Evolutionary conservation across 2,888 invertebrate species (phyloP), one percentile per base, ranked within the genome.

Genomic region (Lymantria dispar): DNA sequence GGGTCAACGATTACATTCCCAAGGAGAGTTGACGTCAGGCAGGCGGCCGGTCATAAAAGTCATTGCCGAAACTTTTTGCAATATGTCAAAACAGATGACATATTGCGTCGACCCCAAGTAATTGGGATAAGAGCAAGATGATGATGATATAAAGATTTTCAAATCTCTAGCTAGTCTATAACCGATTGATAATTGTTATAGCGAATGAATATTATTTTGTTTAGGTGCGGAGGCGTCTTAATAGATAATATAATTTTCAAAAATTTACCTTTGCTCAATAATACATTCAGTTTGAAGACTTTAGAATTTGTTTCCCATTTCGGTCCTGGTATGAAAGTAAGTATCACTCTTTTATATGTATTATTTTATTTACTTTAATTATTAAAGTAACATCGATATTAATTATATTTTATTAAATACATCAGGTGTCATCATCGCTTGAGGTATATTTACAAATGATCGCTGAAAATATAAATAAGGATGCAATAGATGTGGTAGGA

Each of bases 151-250:
- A n/a, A n/a, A n/a, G n/a, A n/a, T n/a, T n/a, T 10, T 38, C 2
- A 38, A 2, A 12, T 38, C 8, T 12, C n/a, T 38, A 33, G 10
- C 5, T 33, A n/a, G n/a, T n/a, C n/a, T n/a, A n/a, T n/a, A n/a
- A 33, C n/a, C 8, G 8, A 33, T 33, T 22, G 2, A 22, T 7
- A 33, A 33, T 33, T 38, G 7, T 38, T 38, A 2, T n/a, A 8
- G 2, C 8, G 33, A 22, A 22, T 33, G 33, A n/a, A 11, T 29
- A 10, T 38, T 40, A 13, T 40, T 40, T 29, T n/a, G 67, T 69
- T 12, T 44, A 79, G 79, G 10, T 75, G 77, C 47, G 76, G 73
- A 9, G 78, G 80, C 12, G 51, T 79, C 22, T 14, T 49, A 7
- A 52, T 79, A n/a, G 54, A 64, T 38, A 62, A 61, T 47, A 43